Evolutionary conservation across 2,797 vertebrate species (phyloP).

Genomic region (Tarsius wallacei): DNA sequence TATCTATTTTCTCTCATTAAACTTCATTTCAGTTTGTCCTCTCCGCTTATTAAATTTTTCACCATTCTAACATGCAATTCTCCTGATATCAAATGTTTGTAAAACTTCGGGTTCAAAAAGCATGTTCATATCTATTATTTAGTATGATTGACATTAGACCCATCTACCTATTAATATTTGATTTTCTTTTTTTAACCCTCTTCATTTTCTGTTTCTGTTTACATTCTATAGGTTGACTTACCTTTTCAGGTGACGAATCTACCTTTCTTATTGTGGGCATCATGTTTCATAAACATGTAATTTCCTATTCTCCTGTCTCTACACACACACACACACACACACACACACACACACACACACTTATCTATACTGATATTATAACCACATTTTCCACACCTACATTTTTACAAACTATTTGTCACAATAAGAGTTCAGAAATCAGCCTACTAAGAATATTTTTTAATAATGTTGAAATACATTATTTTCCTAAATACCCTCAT

Average conservation of each 20-base stretch:
- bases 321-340: background rate
- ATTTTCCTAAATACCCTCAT: background rate
- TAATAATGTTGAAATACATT: slow-evolving; percentile 5
- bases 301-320: background rate
- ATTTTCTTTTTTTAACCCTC: background rate
- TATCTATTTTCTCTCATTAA: background rate
- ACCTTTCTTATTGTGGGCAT: background rate
- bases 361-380: background rate
- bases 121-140: too few relatives aligned
- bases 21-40: background rate
- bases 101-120: background rate
- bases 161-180: too few relatives aligned
- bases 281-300: background rate
- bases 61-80: background rate
- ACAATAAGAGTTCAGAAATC: background rate
- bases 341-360: background rate
- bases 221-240: background rate
- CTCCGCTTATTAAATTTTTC: background rate
- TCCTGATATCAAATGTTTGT: background rate
- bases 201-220: background rate
- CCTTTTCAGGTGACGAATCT: background rate
- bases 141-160: background rate
- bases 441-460: background rate
- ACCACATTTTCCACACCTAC: background rate
- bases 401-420: background rate